A percentile compares a stretch with the other conserved stretches of the same genome.
These are phyloP conservation scores for Montipora foliosa DNA, from an alignment of 64 coral and sea anemone species.

Conservation along the genomic window DNA sequence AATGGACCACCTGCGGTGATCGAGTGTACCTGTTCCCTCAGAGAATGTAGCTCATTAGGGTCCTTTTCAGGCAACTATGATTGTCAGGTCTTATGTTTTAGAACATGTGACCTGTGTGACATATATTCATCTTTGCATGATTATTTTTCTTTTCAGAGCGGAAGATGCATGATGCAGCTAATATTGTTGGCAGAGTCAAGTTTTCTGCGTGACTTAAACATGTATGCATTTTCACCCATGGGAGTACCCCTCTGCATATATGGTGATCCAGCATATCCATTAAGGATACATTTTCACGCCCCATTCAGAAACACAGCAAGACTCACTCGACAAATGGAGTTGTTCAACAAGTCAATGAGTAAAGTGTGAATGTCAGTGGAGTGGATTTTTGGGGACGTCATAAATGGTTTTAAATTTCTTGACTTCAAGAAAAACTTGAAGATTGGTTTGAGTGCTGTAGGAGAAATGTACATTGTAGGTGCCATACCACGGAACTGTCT, in stretches of 20 bases:
- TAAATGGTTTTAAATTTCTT: constrained; percentile 41
- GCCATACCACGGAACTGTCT: constrained; percentile 32
- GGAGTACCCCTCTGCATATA: constrained; percentile 43
- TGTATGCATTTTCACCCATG: constrained; percentile 31
- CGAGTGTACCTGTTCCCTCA: no score
- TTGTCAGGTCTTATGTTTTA: no score
- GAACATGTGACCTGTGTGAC: no score
- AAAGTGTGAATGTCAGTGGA: constrained; percentile 9
- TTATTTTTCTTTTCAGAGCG: no score
- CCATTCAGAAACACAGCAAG: constrained; percentile 48
- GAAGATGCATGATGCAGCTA: no score
- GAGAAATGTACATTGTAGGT: constrained; percentile 45
- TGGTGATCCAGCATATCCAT: constrained; percentile 51
- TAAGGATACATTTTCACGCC: constrained; percentile 50
- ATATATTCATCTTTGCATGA: no score
- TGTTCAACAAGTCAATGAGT: constrained; percentile 44
- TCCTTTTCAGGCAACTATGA: no score
- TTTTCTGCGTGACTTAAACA: constrained; percentile 31
- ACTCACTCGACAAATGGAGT: constrained; percentile 41
- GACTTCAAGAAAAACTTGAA: constrained; percentile 37
- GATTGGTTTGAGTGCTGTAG: constrained; percentile 44
- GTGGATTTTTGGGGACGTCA: constrained; percentile 16
- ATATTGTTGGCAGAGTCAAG: constrained; percentile 34
- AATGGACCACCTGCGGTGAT: no score
- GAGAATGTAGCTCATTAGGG: no score